These are phyloP conservation scores for Zaprionus capensis DNA, from an alignment of 1,140 invertebrate species.

Conservation along the genomic window DNA sequence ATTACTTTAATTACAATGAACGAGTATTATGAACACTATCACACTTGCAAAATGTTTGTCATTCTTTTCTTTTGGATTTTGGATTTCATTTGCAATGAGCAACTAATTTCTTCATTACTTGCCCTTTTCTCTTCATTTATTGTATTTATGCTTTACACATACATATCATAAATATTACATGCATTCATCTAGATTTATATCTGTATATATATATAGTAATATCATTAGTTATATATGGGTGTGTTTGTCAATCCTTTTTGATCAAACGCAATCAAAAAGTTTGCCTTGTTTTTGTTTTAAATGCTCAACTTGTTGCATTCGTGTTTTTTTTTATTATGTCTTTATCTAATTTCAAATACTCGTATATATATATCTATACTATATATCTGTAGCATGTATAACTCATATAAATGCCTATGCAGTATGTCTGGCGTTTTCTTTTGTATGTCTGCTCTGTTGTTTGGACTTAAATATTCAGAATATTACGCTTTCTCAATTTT, in stretches of 20 bases:
- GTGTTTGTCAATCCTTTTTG: slow-evolving; percentile 67
- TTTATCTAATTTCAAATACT: slow-evolving; percentile 48
- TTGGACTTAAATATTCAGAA: slow-evolving; percentile 64
- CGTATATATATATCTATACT: slow-evolving; percentile 11
- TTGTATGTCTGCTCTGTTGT: slow-evolving; percentile 17
- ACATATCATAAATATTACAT: slow-evolving; percentile 52
- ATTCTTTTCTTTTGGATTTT: slow-evolving; percentile 30
- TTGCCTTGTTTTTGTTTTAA: slow-evolving; percentile 59
- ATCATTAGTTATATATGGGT: slow-evolving; percentile 46
- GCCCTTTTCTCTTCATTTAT: slow-evolving; percentile 54
- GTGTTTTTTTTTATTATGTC: slow-evolving; percentile 26
- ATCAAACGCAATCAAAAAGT: slow-evolving; percentile 81
- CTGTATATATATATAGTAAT: slow-evolving; percentile 40
- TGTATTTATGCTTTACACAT: slow-evolving; percentile 65
- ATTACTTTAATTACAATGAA: slow-evolving; percentile 78
- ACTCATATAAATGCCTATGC: slow-evolving; percentile 69
- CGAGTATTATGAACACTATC: slow-evolving; percentile 82
- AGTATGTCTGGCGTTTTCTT: slow-evolving; percentile 30
- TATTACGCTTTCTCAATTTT: slow-evolving; percentile 27
- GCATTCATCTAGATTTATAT: slow-evolving; percentile 42
- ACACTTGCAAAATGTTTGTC: slow-evolving; percentile 77
- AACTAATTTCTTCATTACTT: slow-evolving; percentile 59
- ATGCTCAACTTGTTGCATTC: slow-evolving; percentile 76
- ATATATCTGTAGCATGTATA: slow-evolving; percentile 37
- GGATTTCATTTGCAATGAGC: slow-evolving; percentile 59